phyloP scores from a whole-genome alignment of 2,888 invertebrate species.

The Zhuqinia jingwanae region DNA sequence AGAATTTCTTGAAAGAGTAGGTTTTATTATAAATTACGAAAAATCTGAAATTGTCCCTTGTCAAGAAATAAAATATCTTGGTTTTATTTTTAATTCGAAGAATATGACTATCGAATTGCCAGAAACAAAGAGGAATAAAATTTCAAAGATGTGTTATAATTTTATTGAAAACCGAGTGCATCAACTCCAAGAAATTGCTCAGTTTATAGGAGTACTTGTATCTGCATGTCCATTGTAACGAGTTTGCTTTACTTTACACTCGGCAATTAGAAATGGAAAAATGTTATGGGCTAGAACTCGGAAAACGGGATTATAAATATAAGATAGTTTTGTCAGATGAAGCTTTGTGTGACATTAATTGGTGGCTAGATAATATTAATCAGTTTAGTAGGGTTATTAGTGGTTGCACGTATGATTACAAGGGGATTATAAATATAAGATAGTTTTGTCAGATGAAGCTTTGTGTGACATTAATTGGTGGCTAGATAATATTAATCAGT shows the following conservation, averaged over 20 bases:
- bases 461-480: not conserved
- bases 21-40: constrained; percentile 7
- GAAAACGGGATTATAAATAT: too few species aligned
- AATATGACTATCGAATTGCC: not conserved
- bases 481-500: not conserved
- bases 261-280: too few species aligned
- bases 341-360: not conserved
- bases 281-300: too few species aligned
- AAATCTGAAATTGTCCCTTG: not conserved
- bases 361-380: not conserved
- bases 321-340: too few species aligned
- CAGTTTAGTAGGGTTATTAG: not conserved
- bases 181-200: too few species aligned
- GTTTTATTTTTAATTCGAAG: not conserved
- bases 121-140: not conserved
- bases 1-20: not conserved
- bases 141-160: not conserved
- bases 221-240: too few species aligned
- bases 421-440: too few species aligned
- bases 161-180: not conserved
- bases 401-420: not conserved
- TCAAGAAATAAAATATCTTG: not conserved
- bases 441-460: not conserved
- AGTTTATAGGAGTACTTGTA: too few species aligned
- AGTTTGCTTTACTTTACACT: too few species aligned